Evolutionary conservation across 2,888 invertebrate species (phyloP).

Genomic region (Lamproptera curius): DNA sequence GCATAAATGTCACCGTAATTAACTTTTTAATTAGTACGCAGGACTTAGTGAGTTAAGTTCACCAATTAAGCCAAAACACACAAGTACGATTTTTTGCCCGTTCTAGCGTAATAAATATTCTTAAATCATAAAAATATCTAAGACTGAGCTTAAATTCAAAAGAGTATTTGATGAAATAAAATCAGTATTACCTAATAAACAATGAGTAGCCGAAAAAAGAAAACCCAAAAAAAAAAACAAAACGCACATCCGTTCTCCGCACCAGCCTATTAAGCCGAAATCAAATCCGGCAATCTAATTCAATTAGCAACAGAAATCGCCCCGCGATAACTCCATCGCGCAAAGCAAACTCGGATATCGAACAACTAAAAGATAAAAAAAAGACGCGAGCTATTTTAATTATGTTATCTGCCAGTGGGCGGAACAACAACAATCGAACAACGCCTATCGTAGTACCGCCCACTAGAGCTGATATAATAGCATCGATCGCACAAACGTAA

Average conservation of each 20-base stretch:
- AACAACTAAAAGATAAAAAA: conserved; percentile 4
- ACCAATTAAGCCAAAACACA: too few species aligned
- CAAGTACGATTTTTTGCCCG: too few species aligned
- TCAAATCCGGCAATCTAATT: not conserved
- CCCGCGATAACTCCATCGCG: conserved; percentile 23
- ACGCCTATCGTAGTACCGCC: conserved; percentile 31
- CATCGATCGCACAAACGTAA: conserved; percentile 17
- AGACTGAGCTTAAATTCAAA: too few species aligned
- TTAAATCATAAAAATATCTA: too few species aligned
- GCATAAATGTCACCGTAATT: too few species aligned
- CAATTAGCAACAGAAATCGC: not conserved
- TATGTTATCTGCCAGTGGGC: conserved; percentile 28
- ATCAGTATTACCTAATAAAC: too few species aligned
- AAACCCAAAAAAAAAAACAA: not conserved
- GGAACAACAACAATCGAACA: conserved; percentile 29
- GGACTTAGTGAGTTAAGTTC: too few species aligned
- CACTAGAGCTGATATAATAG: conserved; percentile 27
- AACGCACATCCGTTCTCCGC: not conserved
- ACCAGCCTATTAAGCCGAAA: not conserved
- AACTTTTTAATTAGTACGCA: too few species aligned
- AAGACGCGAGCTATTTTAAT: conserved; percentile 22
- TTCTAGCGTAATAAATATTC: too few species aligned
- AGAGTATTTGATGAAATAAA: too few species aligned
- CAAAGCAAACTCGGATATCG: not conserved
- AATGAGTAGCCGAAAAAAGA: not conserved